These are phyloP conservation scores for Marisa cornuarietis DNA, from an alignment of 1,140 invertebrate species.

Conservation along the genomic window DNA sequence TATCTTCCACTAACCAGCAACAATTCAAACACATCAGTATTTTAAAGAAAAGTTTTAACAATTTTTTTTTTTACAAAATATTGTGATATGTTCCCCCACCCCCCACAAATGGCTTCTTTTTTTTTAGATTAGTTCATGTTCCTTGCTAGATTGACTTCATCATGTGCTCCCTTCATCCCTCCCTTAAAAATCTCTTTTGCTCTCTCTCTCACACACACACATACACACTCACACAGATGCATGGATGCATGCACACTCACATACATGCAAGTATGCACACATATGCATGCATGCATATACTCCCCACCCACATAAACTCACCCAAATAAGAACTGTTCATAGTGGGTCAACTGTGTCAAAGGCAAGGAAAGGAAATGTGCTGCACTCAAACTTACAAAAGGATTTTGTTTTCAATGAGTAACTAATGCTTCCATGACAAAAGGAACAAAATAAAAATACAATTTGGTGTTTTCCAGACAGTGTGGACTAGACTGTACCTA, in stretches of 20 bases:
- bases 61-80: background rate
- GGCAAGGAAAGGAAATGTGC: too few species aligned
- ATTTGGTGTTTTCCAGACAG: too few species aligned
- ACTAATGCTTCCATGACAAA: too few species aligned
- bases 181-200: background rate
- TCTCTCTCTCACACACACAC: background rate
- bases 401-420: background rate
- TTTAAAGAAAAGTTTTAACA: background rate
- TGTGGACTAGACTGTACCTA: too few species aligned
- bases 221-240: background rate
- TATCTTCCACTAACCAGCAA: background rate
- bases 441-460: too few species aligned
- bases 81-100: background rate
- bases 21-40: background rate
- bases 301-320: background rate
- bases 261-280: background rate
- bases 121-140: background rate
- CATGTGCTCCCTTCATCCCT: background rate
- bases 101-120: background rate
- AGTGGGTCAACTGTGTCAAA: too few species aligned
- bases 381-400: background rate
- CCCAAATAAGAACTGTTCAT: background rate
- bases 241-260: background rate
- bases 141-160: background rate
- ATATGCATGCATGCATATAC: conserved; percentile 4